Base-by-base conservation (phyloP, 1,140 invertebrate genomes). In the Alviniconcha marisindica region DNA sequence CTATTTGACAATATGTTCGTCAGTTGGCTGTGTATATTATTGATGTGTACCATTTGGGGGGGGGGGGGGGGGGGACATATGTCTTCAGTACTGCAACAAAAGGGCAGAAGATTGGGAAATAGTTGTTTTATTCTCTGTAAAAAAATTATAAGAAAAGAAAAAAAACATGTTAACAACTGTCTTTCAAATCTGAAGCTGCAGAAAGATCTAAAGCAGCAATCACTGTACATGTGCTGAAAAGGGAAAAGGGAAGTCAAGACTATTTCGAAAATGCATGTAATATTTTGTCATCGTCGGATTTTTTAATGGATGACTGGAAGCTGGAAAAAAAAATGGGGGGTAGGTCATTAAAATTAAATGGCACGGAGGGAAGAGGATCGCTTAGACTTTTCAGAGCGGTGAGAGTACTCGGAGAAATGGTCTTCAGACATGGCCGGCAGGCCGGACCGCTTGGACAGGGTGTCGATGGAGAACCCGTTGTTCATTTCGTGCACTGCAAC, bases 401-500 rank as follows among this genome's bases (percentile, higher is more conserved):
- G 85, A 3, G 85, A 86, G 69, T 86, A 86, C 76, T 86, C 85
- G 21, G 85, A 86, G 73, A 81, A 86, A 18, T 82, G 82, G 74
- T 86, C 85, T 7, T 86, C 82, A 21, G 85, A 83, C 77, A 86
- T n/a, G n/a, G 77, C 33, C 18, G 71, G 81, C 31, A 44, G 56
- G 14, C 38, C 56, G 12, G 85, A 83, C 56, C 85, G 36, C 38
- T 81, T 86, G 44, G 85, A 83, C 82, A 86, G 42, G 38, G 82
- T 83, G 69, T 86, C 85, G 33, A 81, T 81, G 18, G 77, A 66
- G 71, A 78, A 85, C 4, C 84, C 84, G 44, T 82, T 82, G 60
- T 33, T 10, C 12, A 36, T 36, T 28, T n/a, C 63, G 63, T 69
- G 2, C 14, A 78, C 84, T 85, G 66, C 7, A 82, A 82, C 21